Percentiles rank a stretch among this genome's conserved stretches.
Conservation (phyloP, 37 sponge, comb jelly and placozoan genomes). For the Aplysina aerophoba region DNA sequence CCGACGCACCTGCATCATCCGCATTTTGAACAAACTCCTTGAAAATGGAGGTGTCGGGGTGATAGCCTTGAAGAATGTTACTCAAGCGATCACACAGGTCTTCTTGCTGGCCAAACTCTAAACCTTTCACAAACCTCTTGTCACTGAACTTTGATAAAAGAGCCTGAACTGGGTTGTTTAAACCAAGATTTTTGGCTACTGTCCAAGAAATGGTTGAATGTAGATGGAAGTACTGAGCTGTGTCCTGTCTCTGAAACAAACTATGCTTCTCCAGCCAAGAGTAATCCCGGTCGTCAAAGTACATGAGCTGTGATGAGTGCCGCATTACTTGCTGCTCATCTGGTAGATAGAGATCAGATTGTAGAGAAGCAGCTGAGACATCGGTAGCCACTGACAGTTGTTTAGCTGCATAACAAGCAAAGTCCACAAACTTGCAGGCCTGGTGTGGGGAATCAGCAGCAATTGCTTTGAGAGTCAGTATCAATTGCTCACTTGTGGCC, state of each 20-base stretch:
- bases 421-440: background rate
- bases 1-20: slow-evolving; percentile 79
- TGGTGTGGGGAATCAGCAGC: background rate
- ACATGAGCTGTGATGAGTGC: slow-evolving; percentile 32
- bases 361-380: too few relatives aligned
- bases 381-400: background rate
- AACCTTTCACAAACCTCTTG: slow-evolving; percentile 44
- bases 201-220: slow-evolving; percentile 39
- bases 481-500: background rate
- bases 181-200: slow-evolving; percentile 44
- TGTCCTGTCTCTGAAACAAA: background rate
- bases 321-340: slow-evolving; percentile 54
- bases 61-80: slow-evolving; percentile 61
- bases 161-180: slow-evolving; percentile 32
- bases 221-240: slow-evolving; percentile 25
- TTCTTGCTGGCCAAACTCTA: slow-evolving; percentile 82
- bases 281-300: background rate
- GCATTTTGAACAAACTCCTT: slow-evolving; percentile 86
- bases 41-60: slow-evolving; percentile 68
- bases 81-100: slow-evolving; percentile 80
- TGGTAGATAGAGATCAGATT: slow-evolving; percentile 47
- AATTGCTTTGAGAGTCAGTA: background rate
- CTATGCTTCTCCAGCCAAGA: slow-evolving; percentile 3
- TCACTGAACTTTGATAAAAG: slow-evolving; percentile 44
- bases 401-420: background rate